phyloP scores from a whole-genome alignment of 2,113 vertebrate genomes.

The Pardalotus punctatus region DNA sequence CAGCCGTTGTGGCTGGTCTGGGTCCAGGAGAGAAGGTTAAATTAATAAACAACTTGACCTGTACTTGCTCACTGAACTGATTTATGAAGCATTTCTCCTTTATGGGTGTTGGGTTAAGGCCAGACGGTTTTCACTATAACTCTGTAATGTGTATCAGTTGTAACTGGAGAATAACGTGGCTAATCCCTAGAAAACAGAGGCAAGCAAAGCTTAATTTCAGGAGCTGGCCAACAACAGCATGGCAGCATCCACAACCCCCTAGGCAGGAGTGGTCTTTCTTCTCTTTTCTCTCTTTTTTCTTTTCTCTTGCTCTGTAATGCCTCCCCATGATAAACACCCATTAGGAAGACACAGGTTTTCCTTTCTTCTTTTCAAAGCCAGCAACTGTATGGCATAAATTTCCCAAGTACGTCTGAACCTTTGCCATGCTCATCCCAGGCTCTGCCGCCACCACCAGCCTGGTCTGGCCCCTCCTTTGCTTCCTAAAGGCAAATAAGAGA shows the following conservation, averaged over 20 bases:
- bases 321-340: not conserved
- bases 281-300: not conserved
- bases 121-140: not conserved
- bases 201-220: not conserved
- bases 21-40: not conserved
- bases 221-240: not conserved
- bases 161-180: not conserved
- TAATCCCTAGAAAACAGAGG: not conserved
- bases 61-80: conserved; percentile 25
- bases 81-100: conserved; percentile 46
- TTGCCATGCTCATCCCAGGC: not conserved
- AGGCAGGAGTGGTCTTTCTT: not conserved
- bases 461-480: not conserved
- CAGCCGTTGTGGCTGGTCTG: fast-evolving
- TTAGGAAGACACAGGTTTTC: not conserved
- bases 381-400: not conserved
- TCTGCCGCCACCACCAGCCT: not conserved
- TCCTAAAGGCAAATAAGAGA: not conserved
- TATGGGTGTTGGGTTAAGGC: not conserved
- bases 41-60: conserved; percentile 53
- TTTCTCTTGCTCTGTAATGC: not conserved
- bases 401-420: not conserved
- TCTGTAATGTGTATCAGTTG: not conserved
- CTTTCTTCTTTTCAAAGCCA: conserved; percentile 9
- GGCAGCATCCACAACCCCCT: fast-evolving